Evolutionary conservation across 2,888 invertebrate species (phyloP), one percentile per base, ranked within the genome.

Genomic region (Margaritifera margaritifera): DNA sequence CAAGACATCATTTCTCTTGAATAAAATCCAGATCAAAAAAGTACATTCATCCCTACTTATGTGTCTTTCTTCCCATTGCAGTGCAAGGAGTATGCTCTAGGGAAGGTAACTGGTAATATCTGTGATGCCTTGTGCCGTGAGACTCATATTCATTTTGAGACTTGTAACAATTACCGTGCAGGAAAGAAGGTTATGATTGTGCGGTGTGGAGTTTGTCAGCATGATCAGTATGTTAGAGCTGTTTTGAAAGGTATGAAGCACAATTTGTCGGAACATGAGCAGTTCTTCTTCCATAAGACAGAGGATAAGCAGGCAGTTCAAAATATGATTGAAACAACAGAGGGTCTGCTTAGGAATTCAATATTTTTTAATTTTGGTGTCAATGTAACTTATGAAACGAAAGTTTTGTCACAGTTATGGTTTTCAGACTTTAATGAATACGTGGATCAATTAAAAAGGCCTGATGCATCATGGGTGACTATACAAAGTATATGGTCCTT

Each of bases 51-150:
- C 42, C 15, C 15, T 42, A 42, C 24, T 58, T 54, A 51, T 20
- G 18, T 60, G 19, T 59, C 18, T 19, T 1, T 18, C 62, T 65
- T 25, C 57, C 42, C 64, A 53, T 72, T 72, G 1, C 76, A 84
- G 84, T 84, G 84, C 61, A 65, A 71, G 20, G 62, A 74, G 22
- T 84, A 93, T 84, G 88, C 90, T 68, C 89, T 90, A 71, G 92
- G 92, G 8, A 82, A 90, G 65, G 92, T 92, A 8, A 89, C 92
- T 65, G 94, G 93, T 55, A 92, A 92, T 73, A 87, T 94, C 22
- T 94, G 94, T 84, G 89, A 90, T 22, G 92, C 92, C 0, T 84
- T 94, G n/a, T 94, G 94, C 84, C 86, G 90, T 25, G 90, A 91
- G 52, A 89, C 90, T 67, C 91, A 91, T 57, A 91, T 82, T 4